A percentile compares a stretch with the other conserved stretches of the same genome.
Conservation (phyloP, 2,797 vertebrate species). For the Cryptoprocta ferox region DNA sequence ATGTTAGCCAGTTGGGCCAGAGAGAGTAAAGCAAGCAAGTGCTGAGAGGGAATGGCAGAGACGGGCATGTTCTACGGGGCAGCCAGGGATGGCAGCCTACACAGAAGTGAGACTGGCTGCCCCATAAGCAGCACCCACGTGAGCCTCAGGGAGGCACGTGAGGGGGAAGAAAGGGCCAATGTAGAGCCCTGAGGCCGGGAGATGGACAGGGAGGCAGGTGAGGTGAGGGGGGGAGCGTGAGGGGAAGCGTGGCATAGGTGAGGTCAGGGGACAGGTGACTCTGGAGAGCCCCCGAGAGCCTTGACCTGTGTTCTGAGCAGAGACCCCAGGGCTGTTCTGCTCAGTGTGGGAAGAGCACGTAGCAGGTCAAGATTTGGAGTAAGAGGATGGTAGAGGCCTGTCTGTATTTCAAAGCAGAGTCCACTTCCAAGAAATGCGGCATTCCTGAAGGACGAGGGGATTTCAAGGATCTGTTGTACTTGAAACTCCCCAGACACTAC, state of each 20-base stretch:
- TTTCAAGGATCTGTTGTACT: background rate
- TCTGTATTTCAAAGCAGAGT: background rate
- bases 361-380: background rate
- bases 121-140: background rate
- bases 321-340: background rate
- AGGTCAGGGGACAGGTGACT: background rate
- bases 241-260: too few species aligned
- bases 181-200: too few species aligned
- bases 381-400: too few species aligned
- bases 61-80: fast-evolving
- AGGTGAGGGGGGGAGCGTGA: fast-evolving
- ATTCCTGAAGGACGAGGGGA: background rate
- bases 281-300: background rate
- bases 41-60: fast-evolving
- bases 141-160: background rate
- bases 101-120: background rate
- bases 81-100: background rate
- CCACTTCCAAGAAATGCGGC: background rate
- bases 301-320: too few species aligned
- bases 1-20: background rate
- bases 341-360: too few species aligned
- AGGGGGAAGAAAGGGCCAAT: background rate
- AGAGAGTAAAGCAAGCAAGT: background rate
- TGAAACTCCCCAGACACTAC: too few species aligned
- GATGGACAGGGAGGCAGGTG: too few species aligned